Conservation (phyloP, 2,797 vertebrate genomes). For the Falco biarmicus region DNA sequence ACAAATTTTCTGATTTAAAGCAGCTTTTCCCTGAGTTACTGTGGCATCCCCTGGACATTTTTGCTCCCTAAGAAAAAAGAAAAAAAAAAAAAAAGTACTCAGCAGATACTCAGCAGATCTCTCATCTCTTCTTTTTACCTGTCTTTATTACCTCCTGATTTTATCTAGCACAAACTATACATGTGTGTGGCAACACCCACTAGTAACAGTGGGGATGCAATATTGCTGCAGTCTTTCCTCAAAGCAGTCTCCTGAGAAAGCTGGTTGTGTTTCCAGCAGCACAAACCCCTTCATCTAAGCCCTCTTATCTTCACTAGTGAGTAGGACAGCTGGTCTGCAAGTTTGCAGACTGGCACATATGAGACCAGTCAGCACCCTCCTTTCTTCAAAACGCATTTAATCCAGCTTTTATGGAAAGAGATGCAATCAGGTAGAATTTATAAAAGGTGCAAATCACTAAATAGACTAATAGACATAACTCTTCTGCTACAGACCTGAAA, state of each 20-base stretch:
- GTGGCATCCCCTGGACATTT: constrained; percentile 2
- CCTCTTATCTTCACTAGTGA: constrained; percentile 32
- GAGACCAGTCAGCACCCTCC: constrained; percentile 20
- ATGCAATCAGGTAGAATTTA: background rate
- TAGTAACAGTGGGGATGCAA: constrained; percentile 16
- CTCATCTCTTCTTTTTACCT: background rate
- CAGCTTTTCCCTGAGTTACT: background rate
- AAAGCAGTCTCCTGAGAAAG: constrained; percentile 59
- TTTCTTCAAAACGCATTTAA: constrained; percentile 7
- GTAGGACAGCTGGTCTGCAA: constrained; percentile 51
- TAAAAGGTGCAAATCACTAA: background rate
- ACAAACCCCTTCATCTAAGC: constrained; percentile 49
- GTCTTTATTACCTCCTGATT: constrained; percentile 65
- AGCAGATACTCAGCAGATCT: background rate
- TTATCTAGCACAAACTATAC: constrained; percentile 49
- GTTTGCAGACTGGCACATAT: constrained; percentile 16
- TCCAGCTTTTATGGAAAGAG: constrained; percentile 15
- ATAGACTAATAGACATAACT: background rate
- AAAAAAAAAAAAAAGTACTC: background rate
- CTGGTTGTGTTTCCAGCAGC: constrained; percentile 33
- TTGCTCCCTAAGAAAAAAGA: background rate
- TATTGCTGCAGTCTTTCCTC: constrained; percentile 40
- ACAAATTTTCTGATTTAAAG: constrained; percentile 65
- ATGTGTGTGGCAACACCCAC: background rate
- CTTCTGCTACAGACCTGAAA: constrained; percentile 8